Evolutionary conservation across 2,797 vertebrate genomes (phyloP).

Genomic region (Rhinichthys osculus): DNA sequence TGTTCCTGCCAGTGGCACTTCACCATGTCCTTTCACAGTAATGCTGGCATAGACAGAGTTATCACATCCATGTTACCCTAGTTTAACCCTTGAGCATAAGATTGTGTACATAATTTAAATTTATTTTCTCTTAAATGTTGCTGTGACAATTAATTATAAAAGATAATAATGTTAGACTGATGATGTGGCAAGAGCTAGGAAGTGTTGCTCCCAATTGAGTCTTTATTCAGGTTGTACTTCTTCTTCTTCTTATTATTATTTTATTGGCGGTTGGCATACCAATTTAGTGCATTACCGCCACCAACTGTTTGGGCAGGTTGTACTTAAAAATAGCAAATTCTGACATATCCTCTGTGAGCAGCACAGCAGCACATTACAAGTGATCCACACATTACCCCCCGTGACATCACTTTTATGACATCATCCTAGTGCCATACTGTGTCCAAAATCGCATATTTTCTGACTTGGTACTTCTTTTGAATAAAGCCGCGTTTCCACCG

Average conservation of each 20-base stretch:
- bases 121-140: background rate
- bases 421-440: background rate
- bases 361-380: no score
- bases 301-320: no score
- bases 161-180: conserved; percentile 1
- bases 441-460: no score
- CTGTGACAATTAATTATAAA: conserved; percentile 10
- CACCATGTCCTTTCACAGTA: conserved; percentile 12
- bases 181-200: background rate
- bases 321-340: background rate
- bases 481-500: no score
- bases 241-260: no score
- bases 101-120: background rate
- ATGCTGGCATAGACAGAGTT: conserved; percentile 17
- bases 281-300: no score
- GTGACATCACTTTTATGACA: background rate
- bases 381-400: no score
- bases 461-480: no score
- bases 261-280: no score
- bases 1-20: conserved; percentile 29
- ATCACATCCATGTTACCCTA: background rate
- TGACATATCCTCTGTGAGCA: background rate
- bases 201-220: background rate
- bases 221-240: background rate
- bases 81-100: background rate